These are phyloP conservation scores for Dendropsophus ebraccatus DNA, from an alignment of 2,113 vertebrate genomes.

Conservation along the genomic window DNA sequence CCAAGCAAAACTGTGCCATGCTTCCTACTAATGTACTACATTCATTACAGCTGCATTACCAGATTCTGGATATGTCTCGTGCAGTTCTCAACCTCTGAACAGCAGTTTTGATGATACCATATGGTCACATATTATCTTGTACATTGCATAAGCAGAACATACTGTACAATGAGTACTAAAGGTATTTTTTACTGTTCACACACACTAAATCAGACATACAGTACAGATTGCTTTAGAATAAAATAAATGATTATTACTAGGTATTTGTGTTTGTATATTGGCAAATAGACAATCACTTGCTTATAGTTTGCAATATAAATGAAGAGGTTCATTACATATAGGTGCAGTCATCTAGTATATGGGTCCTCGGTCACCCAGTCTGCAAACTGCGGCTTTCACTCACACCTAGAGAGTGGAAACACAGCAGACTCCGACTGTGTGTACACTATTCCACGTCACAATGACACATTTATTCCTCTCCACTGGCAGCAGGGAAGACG, in stretches of 20 bases:
- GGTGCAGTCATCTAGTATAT: too few relatives aligned
- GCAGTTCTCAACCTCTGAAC: slow-evolving; percentile 31
- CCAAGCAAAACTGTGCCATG: slow-evolving; percentile 30
- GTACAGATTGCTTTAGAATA: not conserved
- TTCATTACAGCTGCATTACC: slow-evolving; percentile 37
- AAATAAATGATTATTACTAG: not conserved
- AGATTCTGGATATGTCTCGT: slow-evolving; percentile 13
- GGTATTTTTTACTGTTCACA: not conserved
- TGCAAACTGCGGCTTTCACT: not conserved
- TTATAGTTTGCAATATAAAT: not conserved
- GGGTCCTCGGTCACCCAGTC: too few relatives aligned
- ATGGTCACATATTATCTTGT: slow-evolving; percentile 47
- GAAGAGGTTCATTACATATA: not conserved
- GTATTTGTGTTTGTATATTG: not conserved
- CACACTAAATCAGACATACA: not conserved
- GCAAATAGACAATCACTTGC: not conserved
- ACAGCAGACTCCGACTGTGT: slow-evolving; percentile 5
- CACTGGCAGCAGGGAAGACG: slow-evolving; percentile 18
- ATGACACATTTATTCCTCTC: slow-evolving; percentile 49
- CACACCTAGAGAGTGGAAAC: not conserved
- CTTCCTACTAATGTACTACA: slow-evolving; percentile 27
- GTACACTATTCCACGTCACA: slow-evolving; percentile 31
- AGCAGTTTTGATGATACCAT: slow-evolving; percentile 39
- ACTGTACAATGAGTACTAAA: not conserved
- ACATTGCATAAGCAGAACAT: slow-evolving; percentile 9